These are phyloP conservation scores for Coenonympha arcania DNA, from an alignment of 2,888 invertebrate species.

Conservation along the genomic window DNA sequence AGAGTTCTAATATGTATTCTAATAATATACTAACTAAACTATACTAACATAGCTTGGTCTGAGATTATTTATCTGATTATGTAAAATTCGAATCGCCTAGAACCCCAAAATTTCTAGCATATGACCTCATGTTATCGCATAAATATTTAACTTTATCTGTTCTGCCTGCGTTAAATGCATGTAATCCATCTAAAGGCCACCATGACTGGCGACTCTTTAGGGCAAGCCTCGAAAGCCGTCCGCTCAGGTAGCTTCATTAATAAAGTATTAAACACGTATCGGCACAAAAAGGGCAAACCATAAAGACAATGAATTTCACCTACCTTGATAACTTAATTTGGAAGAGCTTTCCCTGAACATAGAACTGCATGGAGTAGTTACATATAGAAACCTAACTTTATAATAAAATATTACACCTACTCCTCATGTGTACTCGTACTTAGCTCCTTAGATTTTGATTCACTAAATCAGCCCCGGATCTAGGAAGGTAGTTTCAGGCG, in stretches of 20 bases:
- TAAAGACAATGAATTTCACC: slow-evolving; percentile 72
- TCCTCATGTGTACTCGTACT: too few species aligned
- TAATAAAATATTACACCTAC: too few species aligned
- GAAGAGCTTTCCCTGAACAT: slow-evolving; percentile 37
- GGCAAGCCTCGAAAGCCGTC: slow-evolving; percentile 53
- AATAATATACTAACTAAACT: too few species aligned
- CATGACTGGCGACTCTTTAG: slow-evolving; percentile 26
- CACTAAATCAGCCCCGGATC: too few species aligned
- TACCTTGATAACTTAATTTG: slow-evolving; percentile 73
- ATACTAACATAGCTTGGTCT: too few species aligned
- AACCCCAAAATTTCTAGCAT: neutral
- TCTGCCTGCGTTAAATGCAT: slow-evolving; percentile 6
- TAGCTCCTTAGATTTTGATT: too few species aligned
- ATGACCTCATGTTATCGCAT: neutral
- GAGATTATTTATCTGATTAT: too few species aligned
- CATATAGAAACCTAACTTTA: neutral
- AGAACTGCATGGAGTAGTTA: slow-evolving; percentile 33
- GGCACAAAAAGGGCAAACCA: slow-evolving; percentile 57
- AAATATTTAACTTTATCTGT: neutral
- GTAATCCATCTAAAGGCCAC: slow-evolving; percentile 8
- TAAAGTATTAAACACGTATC: slow-evolving; percentile 71
- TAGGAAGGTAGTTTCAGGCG: too few species aligned
- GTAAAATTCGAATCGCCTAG: neutral
- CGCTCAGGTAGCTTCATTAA: slow-evolving; percentile 70
- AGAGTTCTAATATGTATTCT: too few species aligned